Conservation (phyloP, 2,888 invertebrate genomes). For the Aricia artaxerxes region DNA sequence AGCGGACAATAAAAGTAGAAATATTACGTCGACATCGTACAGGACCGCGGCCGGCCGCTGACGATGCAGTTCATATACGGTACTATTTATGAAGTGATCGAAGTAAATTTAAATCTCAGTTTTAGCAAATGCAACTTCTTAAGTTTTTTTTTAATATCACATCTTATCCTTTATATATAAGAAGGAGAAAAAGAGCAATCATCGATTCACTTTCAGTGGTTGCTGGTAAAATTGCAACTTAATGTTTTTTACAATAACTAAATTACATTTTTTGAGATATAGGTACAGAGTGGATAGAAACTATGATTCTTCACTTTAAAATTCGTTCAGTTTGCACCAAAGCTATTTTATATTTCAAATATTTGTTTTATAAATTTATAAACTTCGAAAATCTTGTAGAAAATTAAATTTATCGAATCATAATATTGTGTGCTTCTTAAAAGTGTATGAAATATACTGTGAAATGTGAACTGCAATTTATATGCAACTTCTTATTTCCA, state of each 20-base stretch:
- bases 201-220: too few relatives aligned
- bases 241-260: too few relatives aligned
- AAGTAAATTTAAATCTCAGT: background rate
- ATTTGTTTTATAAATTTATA: background rate
- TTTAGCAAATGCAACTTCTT: background rate
- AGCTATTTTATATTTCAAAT: background rate
- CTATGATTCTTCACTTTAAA: background rate
- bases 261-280: too few relatives aligned
- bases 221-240: too few relatives aligned
- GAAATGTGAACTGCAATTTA: background rate
- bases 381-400: background rate
- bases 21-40: background rate
- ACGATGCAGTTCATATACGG: too few relatives aligned
- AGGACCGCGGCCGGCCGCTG: too few relatives aligned
- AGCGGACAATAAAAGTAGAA: background rate
- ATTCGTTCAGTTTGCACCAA: background rate
- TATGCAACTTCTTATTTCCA: background rate
- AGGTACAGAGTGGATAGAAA: too few relatives aligned
- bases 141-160: background rate
- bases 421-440: background rate
- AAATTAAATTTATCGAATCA: background rate
- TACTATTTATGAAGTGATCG: background rate
- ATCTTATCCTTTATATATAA: too few relatives aligned
- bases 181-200: too few relatives aligned
- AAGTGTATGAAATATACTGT: background rate